Evolutionary conservation across 2,113 vertebrate genomes (phyloP).

Genomic region (Riparia riparia): DNA sequence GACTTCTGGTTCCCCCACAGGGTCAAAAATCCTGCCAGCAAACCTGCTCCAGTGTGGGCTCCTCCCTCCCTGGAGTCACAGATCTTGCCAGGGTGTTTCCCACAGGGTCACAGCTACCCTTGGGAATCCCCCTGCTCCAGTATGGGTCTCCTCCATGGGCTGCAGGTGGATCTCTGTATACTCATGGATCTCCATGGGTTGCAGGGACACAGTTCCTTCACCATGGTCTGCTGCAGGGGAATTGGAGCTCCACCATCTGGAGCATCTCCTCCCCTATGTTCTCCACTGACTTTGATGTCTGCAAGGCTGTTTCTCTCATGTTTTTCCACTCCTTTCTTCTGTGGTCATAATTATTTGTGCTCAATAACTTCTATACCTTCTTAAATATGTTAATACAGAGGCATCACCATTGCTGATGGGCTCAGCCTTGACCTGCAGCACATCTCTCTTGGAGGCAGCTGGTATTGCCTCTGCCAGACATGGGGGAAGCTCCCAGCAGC

Average conservation of each 20-base stretch:
- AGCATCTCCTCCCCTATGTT: background rate
- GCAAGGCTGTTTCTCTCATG: background rate
- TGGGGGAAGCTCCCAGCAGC: background rate
- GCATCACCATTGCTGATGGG: background rate
- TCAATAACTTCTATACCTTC: background rate
- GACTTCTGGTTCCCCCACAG: background rate
- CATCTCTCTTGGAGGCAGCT: background rate
- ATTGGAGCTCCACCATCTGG: background rate
- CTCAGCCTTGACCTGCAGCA: background rate
- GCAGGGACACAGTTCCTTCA: background rate
- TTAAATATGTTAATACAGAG: background rate
- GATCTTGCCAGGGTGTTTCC: background rate
- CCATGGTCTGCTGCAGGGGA: background rate
- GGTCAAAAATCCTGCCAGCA: background rate
- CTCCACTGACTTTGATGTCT: background rate
- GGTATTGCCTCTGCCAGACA: background rate
- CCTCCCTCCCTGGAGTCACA: background rate
- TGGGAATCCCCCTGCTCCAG: background rate
- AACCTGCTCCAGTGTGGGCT: background rate
- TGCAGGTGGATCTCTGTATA: background rate
- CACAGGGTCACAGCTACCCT: background rate
- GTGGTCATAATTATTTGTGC: background rate
- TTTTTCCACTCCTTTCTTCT: background rate
- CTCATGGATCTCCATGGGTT: accelerated
- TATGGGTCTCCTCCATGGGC: background rate